These are phyloP conservation scores for Eulemur rubriventer DNA, from an alignment of 2,797 vertebrate species.

Conservation along the genomic window DNA sequence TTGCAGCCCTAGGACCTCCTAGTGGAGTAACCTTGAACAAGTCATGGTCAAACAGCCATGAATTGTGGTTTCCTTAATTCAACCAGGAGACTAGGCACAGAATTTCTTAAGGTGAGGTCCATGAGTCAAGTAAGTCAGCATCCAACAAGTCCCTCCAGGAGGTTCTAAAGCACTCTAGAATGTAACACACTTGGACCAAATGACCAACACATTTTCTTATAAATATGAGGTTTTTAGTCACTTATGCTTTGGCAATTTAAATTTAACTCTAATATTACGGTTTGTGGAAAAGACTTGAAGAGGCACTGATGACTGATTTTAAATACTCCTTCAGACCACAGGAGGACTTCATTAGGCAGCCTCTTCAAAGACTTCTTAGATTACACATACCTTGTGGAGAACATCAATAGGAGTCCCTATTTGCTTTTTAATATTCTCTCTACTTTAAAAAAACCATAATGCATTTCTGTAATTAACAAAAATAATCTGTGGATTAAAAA, in stretches of 20 bases:
- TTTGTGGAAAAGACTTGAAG: conserved; percentile 74
- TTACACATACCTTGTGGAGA: background rate
- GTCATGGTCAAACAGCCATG: background rate
- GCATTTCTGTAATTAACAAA: background rate
- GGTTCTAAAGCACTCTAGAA: background rate
- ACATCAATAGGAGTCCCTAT: background rate
- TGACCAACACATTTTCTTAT: background rate
- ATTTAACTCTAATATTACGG: conserved; percentile 48
- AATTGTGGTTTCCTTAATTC: background rate
- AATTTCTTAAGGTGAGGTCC: background rate
- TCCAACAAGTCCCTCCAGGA: background rate
- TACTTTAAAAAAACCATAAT: background rate
- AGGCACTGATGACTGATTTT: conserved; percentile 65
- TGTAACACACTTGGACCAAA: background rate
- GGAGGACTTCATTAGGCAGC: conserved; percentile 58
- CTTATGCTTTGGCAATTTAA: conserved; percentile 71
- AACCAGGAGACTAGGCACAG: background rate
- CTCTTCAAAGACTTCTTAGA: background rate
- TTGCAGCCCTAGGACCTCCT: background rate
- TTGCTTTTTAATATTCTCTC: background rate
- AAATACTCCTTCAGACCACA: conserved; percentile 51
- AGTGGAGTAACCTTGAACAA: background rate
- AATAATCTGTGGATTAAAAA: background rate
- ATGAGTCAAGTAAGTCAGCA: background rate
- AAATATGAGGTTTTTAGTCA: conserved; percentile 55